Evolutionary conservation across 2,797 vertebrate species (phyloP).

Genomic region (Xenentodon cancila): DNA sequence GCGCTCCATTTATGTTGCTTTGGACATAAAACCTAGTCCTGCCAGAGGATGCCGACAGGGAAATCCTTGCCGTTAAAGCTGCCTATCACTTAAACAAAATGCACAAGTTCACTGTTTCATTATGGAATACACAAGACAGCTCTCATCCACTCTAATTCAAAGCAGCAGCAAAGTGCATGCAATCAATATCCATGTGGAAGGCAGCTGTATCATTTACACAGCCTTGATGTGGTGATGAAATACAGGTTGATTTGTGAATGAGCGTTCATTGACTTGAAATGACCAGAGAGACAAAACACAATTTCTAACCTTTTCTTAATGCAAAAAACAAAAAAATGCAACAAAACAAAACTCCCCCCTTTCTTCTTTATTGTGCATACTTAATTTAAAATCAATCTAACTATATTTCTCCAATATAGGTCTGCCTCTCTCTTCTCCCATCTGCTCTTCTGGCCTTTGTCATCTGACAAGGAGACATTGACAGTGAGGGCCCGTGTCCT

Average conservation of each 20-base stretch:
- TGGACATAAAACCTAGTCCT: slow-evolving; percentile 49
- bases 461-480: slow-evolving; percentile 65
- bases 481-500: slow-evolving; percentile 72
- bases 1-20: slow-evolving; percentile 37
- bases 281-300: slow-evolving; percentile 24
- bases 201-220: slow-evolving; percentile 27
- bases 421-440: slow-evolving; percentile 2
- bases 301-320: background rate
- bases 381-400: slow-evolving; percentile 4
- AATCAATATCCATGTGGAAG: slow-evolving; percentile 13
- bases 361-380: background rate
- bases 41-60: slow-evolving; percentile 33
- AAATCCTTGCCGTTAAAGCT: slow-evolving; percentile 31
- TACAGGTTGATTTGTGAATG: slow-evolving; percentile 23
- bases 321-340: too few relatives aligned
- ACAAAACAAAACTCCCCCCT: background rate
- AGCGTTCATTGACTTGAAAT: slow-evolving; percentile 15
- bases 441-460: slow-evolving; percentile 59
- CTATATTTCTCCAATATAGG: slow-evolving; percentile 20
- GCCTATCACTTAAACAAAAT: slow-evolving; percentile 40
- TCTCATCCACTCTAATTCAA: slow-evolving; percentile 15
- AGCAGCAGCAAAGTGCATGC: slow-evolving; percentile 19
- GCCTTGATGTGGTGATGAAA: slow-evolving; percentile 26
- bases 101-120: slow-evolving; percentile 26
- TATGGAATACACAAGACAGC: background rate